These are phyloP conservation scores for Phenacoccus solenopsis DNA, from an alignment of 1,140 invertebrate genomes.

Conservation along the genomic window DNA sequence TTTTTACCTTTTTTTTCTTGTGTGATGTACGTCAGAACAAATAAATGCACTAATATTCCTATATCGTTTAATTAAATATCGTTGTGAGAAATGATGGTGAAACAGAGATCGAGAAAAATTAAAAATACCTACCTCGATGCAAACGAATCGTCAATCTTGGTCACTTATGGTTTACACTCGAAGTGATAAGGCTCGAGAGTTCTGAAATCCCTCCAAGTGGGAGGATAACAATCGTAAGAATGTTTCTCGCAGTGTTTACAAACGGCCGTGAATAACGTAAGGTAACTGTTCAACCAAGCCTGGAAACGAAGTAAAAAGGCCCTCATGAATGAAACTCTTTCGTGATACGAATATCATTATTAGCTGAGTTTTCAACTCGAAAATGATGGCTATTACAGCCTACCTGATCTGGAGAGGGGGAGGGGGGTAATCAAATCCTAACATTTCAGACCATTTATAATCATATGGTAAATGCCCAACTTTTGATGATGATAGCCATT, in stretches of 20 bases:
- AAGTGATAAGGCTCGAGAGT: slow-evolving; percentile 87
- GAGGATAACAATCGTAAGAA: slow-evolving; percentile 72
- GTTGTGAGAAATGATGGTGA: too few species aligned
- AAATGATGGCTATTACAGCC: background rate
- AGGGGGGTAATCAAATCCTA: too few species aligned
- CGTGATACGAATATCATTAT: slow-evolving; percentile 26
- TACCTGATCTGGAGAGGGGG: too few species aligned
- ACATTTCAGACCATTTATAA: too few species aligned
- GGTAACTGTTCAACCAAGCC: slow-evolving; percentile 86
- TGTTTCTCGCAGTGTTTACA: slow-evolving; percentile 82
- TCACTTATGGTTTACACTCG: slow-evolving; percentile 67
- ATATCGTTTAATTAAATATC: too few species aligned
- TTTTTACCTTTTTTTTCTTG: background rate
- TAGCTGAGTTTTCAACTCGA: background rate
- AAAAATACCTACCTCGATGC: too few species aligned
- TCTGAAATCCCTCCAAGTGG: slow-evolving; percentile 85
- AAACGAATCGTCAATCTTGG: too few species aligned
- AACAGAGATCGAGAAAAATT: too few species aligned
- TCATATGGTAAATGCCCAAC: too few species aligned
- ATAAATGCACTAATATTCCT: background rate
- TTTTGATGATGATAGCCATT: too few species aligned
- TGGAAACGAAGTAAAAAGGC: too few species aligned
- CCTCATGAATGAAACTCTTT: too few species aligned
- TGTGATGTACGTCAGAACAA: background rate
- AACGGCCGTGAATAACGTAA: slow-evolving; percentile 71